phyloP scores from a whole-genome alignment of 2,797 vertebrate genomes.

The Cichlasoma orientale region DNA sequence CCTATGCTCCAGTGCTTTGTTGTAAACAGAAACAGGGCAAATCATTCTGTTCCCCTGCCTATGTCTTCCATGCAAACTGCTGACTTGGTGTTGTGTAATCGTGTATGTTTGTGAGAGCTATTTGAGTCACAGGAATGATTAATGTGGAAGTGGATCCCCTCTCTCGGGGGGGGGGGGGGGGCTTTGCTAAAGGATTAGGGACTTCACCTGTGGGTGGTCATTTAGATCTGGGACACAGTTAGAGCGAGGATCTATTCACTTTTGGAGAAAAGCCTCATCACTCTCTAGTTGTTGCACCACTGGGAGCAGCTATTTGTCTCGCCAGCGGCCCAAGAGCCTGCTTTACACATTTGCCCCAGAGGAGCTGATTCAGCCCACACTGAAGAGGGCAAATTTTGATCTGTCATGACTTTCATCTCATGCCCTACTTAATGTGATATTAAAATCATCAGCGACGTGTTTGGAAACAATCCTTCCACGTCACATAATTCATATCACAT shows the following conservation, averaged over 20 bases:
- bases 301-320: constrained; percentile 74
- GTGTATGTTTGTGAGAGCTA: constrained; percentile 66
- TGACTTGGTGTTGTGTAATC: constrained; percentile 74
- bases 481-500: not conserved
- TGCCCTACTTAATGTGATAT: constrained; percentile 31
- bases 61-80: constrained; percentile 64
- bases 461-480: constrained; percentile 16
- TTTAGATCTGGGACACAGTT: constrained; percentile 67
- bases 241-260: constrained; percentile 63
- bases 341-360: constrained; percentile 59
- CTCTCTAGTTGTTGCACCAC: constrained; percentile 63
- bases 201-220: constrained; percentile 74
- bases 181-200: constrained; percentile 57
- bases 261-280: constrained; percentile 69
- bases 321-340: constrained; percentile 56
- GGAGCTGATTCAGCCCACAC: constrained; percentile 68
- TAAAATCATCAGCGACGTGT: constrained; percentile 19
- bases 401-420: constrained; percentile 43
- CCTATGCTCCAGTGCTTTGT: constrained; percentile 49
- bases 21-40: constrained; percentile 54
- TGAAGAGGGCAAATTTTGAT: constrained; percentile 52
- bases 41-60: constrained; percentile 44
- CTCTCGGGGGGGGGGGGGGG: constrained; percentile 42
- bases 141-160: constrained; percentile 65
- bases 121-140: constrained; percentile 72